Evolutionary conservation across 2,797 vertebrate species (phyloP).

Genomic region (Gobio occitaniae): DNA sequence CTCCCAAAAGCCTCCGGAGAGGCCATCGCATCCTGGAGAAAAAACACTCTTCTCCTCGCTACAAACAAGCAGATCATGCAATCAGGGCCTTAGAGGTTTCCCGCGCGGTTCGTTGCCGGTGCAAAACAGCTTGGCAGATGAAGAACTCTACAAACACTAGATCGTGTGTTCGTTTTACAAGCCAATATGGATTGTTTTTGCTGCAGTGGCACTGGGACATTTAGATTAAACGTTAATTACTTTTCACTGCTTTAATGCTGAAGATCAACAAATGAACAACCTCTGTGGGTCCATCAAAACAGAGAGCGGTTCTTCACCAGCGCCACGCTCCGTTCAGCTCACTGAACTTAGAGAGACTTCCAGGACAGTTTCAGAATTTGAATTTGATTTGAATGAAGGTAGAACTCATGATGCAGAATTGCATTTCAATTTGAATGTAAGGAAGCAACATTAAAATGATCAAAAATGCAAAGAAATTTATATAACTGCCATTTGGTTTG

Average conservation of each 20-base stretch:
- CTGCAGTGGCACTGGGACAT: background rate
- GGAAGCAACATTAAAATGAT: too few species aligned
- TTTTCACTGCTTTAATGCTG: background rate
- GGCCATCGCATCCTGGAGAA: constrained; percentile 24
- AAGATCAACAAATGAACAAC: constrained; percentile 3
- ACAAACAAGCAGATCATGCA: constrained; percentile 35
- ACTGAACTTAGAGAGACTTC: background rate
- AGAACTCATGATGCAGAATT: background rate
- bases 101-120: background rate
- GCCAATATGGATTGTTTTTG: background rate
- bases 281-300: background rate
- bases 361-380: background rate
- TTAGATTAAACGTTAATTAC: background rate
- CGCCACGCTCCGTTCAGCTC: background rate
- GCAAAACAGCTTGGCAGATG: background rate
- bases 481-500: background rate
- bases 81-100: constrained; percentile 12
- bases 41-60: background rate
- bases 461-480: background rate
- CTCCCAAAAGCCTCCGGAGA: constrained; percentile 40
- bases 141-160: background rate
- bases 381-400: background rate
- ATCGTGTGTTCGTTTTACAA: background rate
- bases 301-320: background rate
- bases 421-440: too few species aligned